A percentile compares a stretch with the other conserved stretches of the same genome.
Conservation (phyloP, 2,797 vertebrate species). For the Lepilemur septentrionalis region DNA sequence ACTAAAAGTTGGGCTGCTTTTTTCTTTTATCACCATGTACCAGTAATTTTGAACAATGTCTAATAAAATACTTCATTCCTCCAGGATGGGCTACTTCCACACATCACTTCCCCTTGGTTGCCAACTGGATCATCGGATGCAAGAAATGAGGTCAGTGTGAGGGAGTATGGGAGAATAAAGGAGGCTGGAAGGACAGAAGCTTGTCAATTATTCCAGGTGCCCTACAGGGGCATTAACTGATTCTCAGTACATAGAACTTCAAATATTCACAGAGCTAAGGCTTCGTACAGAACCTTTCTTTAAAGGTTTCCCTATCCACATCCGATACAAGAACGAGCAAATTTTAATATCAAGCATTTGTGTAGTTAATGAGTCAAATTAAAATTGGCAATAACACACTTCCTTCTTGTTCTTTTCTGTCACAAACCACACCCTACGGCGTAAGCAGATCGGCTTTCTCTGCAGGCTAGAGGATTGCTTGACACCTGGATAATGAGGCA, state of each 20-base stretch:
- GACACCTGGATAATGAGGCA: constrained; percentile 37
- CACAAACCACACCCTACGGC: background rate
- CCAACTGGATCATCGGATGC: background rate
- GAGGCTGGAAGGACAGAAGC: background rate
- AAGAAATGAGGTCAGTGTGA: background rate
- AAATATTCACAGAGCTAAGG: background rate
- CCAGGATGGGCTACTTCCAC: background rate
- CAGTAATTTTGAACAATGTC: background rate
- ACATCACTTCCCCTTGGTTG: background rate
- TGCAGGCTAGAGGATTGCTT: background rate
- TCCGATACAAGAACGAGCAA: background rate
- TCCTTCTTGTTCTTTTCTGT: constrained; percentile 30
- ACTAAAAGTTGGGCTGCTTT: background rate
- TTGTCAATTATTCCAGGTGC: background rate
- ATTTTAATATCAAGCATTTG: background rate
- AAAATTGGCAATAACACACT: background rate
- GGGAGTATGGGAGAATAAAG: background rate
- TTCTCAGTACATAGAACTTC: background rate
- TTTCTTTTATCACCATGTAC: background rate
- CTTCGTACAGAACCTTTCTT: background rate
- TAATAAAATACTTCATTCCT: background rate
- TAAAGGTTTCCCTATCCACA: background rate
- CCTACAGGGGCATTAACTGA: background rate
- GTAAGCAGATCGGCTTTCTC: background rate
- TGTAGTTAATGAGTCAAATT: constrained; percentile 28